Percentiles rank a stretch among this genome's conserved stretches.
Conservation (phyloP, 2,888 invertebrate genomes). For the Aplocera efformata region DNA sequence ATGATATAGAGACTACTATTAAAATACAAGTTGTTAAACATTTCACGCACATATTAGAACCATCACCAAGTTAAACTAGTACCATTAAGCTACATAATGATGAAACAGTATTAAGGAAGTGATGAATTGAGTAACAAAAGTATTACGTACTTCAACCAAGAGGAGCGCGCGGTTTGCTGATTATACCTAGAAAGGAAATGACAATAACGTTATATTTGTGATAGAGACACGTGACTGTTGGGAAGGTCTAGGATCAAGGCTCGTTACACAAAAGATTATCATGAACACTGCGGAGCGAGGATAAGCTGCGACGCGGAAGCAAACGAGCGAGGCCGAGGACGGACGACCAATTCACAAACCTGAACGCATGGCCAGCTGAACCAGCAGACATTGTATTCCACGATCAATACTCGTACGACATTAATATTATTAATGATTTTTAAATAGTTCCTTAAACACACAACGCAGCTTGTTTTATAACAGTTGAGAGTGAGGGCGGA, state of each 20-base stretch:
- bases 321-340: conserved; percentile 73
- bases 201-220: conserved; percentile 58
- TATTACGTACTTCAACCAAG: conserved; percentile 77
- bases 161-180: conserved; percentile 76
- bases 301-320: conserved; percentile 76
- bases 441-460: not conserved
- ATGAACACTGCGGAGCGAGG: conserved; percentile 71
- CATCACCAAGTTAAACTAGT: conserved; percentile 12
- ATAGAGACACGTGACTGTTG: conserved; percentile 46
- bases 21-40: too few species aligned
- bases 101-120: conserved; percentile 20
- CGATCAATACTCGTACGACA: conserved; percentile 22
- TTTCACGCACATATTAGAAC: not conserved
- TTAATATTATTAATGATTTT: conserved; percentile 7
- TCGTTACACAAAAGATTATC: conserved; percentile 69
- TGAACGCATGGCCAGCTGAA: conserved; percentile 54
- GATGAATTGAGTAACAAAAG: conserved; percentile 42
- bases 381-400: conserved; percentile 41
- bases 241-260: conserved; percentile 73
- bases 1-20: too few species aligned
- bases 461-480: conserved; percentile 2
- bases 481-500: too few species aligned
- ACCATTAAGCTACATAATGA: conserved; percentile 11
- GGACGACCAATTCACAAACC: conserved; percentile 68
- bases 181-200: conserved; percentile 79